Conservation (phyloP, 2,888 invertebrate genomes). For the Onchidella celtica region DNA sequence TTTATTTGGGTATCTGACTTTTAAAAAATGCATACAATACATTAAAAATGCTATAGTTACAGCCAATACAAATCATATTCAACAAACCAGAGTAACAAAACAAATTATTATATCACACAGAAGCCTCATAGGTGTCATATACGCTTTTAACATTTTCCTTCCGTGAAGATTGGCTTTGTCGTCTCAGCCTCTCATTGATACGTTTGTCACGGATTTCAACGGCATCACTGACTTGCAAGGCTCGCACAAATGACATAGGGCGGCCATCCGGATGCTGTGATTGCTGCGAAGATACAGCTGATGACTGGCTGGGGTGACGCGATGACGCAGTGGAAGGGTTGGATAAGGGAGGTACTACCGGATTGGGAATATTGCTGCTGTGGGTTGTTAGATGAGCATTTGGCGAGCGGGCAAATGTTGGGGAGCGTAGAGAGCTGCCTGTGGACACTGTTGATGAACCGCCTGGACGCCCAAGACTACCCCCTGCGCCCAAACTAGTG, state of each 20-base stretch:
- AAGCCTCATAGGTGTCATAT: conserved; percentile 75
- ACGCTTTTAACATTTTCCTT: conserved; percentile 60
- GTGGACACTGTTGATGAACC: conserved; percentile 7
- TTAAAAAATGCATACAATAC: too few relatives aligned
- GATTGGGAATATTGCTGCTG: conserved; percentile 28
- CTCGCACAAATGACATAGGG: conserved; percentile 80
- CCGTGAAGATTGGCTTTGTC: conserved; percentile 58
- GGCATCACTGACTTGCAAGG: conserved; percentile 79
- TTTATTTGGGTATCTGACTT: too few relatives aligned
- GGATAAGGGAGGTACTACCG: background rate
- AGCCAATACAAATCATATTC: background rate
- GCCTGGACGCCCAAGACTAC: background rate
- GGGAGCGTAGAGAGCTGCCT: conserved; percentile 13
- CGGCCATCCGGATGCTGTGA: conserved; percentile 57
- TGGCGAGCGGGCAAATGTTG: conserved; percentile 15
- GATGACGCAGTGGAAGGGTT: conserved; percentile 28
- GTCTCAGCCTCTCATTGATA: conserved; percentile 57
- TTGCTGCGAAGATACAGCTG: conserved; percentile 33
- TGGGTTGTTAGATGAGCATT: conserved; percentile 19
- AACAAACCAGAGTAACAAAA: background rate
- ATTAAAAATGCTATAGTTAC: background rate
- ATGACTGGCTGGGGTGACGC: conserved; percentile 36
- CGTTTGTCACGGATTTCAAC: conserved; percentile 57
- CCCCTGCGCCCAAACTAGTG: background rate
- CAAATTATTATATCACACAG: conserved; percentile 61